Evolutionary conservation across 1,140 invertebrate genomes (phyloP), one percentile per base, ranked within the genome.

Genomic region (Drosophila ambigua): DNA sequence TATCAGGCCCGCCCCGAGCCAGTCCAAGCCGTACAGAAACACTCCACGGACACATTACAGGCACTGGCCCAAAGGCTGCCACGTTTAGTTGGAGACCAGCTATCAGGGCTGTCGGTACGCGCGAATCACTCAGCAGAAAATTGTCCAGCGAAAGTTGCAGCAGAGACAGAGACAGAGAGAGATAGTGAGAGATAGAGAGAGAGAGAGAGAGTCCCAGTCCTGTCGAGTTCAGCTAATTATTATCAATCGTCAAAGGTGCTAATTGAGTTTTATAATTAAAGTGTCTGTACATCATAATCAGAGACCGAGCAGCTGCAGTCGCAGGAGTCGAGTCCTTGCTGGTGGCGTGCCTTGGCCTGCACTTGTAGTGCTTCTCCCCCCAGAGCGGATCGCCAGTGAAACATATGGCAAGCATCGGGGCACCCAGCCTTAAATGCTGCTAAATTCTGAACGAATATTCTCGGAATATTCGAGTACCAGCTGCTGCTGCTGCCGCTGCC

Each of bases 181-280:
- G 43, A 7, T 6, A 11, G 20, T 43, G 31, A 53, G 5, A 60
- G 5, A 44, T 44, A 44, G 41, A 20, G 7, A 59, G 9, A n/a
- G 24, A 15, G 49, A 41, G 35, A 41, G 16, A 16, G 16, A 43
- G 23, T 24, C 2, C 31, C 13, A 15, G 9, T 39, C 1, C 4
- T 24, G 41, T 31, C 4, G 4, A 31, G 15, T 16, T 23, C 11
- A 2, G n/a, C 39, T 31, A 31, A 57, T 48, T 51, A 44, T 52
- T 53, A 28, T 13, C 69, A 59, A 45, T 55, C 50, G 48, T 55
- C 50, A 87, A 75, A 75, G 71, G 63, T 53, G 60, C 53, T 64
- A 87, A 82, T 82, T 85, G 41, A 51, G 48, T 82, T 78, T 77
- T 59, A 50, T 67, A 82, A 78, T 87, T 85, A 81, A 81, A 62